Base-by-base conservation (phyloP, 2,113 vertebrate species). In the Rousettus leschenaultii region DNA sequence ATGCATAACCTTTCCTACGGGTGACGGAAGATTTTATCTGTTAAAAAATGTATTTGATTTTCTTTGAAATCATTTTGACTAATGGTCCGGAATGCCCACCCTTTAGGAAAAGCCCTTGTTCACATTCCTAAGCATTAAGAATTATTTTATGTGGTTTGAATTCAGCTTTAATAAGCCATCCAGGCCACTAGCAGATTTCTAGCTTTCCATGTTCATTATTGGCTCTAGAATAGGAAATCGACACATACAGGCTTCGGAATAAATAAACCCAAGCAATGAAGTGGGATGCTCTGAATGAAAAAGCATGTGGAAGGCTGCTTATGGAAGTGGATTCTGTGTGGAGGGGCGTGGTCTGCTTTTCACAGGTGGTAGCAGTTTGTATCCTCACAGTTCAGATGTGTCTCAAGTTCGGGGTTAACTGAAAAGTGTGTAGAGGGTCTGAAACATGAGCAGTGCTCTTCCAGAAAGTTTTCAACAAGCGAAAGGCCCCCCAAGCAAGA, bases 81-180 rank as follows among this genome's bases (percentile, higher is more conserved):
- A 10, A 57, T 53, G 91, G 33, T 77, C 87, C 63, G 26, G 82
- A 85, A 75, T 73, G 22, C 28, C 24, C 28, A 95, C 18, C 73
- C 68, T 93, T 55, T 59, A 85, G 30, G 51, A 78, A 51, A 85
- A 35, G 3, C 18, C 18, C 8, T 83, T 94, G 48, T 66, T 80
- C 21, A 45, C 59, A 77, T 61, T 92, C 28, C 38, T 84, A 75
- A 38, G 59, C 80, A 35, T 90, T 89, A 63, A 53, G 55, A 89
- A 57, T 78, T 86, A 33, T 86, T 86, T 87, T 92, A 19, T 73
- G 3, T 93, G 40, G 19, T 91, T 93, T 80, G 59, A 89, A 80
- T 95, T 97, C 6, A 35, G 24, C 26, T 77, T 97, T 85, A 55
- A 86, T 82, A 74, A 95, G 48, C 30, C 61, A 89, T 66, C 35